A percentile compares a stretch with the other conserved stretches of the same genome.
phyloP scores from a whole-genome alignment of 2,888 invertebrate genomes.

The Salticus scenicus region DNA sequence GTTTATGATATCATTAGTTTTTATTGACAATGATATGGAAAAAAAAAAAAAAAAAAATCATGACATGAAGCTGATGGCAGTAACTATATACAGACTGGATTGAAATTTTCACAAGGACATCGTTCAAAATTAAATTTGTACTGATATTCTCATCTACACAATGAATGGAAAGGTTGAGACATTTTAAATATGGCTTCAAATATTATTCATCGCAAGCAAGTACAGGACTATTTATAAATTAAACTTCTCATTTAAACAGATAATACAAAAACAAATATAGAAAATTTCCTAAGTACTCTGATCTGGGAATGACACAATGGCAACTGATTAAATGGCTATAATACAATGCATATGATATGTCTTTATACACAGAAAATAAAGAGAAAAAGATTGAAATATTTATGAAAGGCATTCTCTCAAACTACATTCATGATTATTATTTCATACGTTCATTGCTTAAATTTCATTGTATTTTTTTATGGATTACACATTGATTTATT shows the following conservation, averaged over 20 bases:
- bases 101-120: background rate
- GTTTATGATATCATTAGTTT: background rate
- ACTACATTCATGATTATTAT: no score
- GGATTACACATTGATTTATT: no score
- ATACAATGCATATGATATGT: slow-evolving; percentile 62
- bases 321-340: slow-evolving; percentile 39
- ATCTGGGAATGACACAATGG: slow-evolving; percentile 7
- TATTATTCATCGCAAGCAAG: no score
- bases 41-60: background rate
- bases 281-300: background rate
- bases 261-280: no score
- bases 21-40: background rate
- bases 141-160: background rate
- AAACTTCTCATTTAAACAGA: no score
- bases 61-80: background rate
- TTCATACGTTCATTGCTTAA: no score
- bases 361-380: background rate
- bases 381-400: no score
- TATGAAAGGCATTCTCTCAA: no score
- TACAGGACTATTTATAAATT: no score
- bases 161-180: background rate
- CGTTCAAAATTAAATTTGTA: slow-evolving; percentile 5
- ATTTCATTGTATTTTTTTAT: no score
- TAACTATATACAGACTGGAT: background rate
- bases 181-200: background rate